Evolutionary conservation across 1,140 invertebrate genomes (phyloP).

Genomic region (Calephelis nemesis): DNA sequence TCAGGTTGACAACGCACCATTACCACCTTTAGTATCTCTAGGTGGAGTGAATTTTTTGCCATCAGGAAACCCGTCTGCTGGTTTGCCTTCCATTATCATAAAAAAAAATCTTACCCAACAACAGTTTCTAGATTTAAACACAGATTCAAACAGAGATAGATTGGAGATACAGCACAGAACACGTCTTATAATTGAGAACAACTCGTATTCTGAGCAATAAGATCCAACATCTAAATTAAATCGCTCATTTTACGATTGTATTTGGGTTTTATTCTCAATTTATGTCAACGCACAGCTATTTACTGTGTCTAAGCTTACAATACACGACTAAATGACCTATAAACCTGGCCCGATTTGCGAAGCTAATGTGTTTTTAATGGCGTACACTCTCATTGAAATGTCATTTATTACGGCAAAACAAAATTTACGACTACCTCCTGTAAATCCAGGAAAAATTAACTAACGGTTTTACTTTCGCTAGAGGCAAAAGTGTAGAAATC

Average conservation of each 20-base stretch:
- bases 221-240: conserved; percentile 11
- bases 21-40: too few relatives aligned
- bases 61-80: too few relatives aligned
- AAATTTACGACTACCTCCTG: conserved; percentile 27
- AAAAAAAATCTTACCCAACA: too few relatives aligned
- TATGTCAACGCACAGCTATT: conserved; percentile 24
- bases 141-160: too few relatives aligned
- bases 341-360: conserved; percentile 44
- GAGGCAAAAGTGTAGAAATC: neutral
- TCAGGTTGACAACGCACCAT: too few relatives aligned
- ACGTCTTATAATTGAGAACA: too few relatives aligned
- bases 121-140: too few relatives aligned
- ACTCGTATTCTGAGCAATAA: too few relatives aligned
- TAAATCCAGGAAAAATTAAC: conserved; percentile 23
- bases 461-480: neutral
- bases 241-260: conserved; percentile 5
- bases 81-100: too few relatives aligned
- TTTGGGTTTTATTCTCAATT: conserved; percentile 21
- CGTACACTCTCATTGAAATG: conserved; percentile 42
- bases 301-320: conserved; percentile 32
- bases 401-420: conserved; percentile 28
- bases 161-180: too few relatives aligned
- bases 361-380: conserved; percentile 63
- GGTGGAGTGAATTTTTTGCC: too few relatives aligned
- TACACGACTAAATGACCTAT: conserved; percentile 57